phyloP scores from a whole-genome alignment of 2,113 vertebrate species.

The Entomyzon cyanotis region DNA sequence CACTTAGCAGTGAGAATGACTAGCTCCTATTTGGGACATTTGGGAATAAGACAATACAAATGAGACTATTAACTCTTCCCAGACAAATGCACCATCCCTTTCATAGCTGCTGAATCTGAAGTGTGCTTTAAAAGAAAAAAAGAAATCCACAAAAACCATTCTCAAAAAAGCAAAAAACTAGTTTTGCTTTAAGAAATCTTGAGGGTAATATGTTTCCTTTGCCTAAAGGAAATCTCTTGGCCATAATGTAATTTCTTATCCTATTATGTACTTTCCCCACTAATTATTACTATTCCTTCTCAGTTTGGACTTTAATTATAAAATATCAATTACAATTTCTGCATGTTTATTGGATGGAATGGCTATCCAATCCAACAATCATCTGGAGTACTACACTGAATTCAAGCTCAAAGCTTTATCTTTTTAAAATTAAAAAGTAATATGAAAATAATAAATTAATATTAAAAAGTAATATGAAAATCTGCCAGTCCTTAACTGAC shows the following conservation, averaged over 20 bases:
- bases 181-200: constrained; percentile 13
- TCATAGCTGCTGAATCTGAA: not conserved
- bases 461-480: not conserved
- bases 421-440: not conserved
- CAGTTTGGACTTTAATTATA: constrained; percentile 31
- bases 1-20: not conserved
- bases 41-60: not conserved
- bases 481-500: not conserved
- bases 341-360: not conserved
- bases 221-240: not conserved
- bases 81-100: not conserved
- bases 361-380: not conserved
- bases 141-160: not conserved
- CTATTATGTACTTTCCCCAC: not conserved
- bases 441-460: not conserved
- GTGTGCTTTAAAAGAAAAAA: not conserved
- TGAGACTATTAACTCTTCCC: not conserved
- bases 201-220: not conserved
- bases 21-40: not conserved
- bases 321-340: constrained; percentile 33
- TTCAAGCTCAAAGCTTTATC: not conserved
- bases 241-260: constrained; percentile 20
- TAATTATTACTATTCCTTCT: constrained; percentile 39
- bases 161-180: not conserved
- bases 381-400: not conserved